Evolutionary conservation across 2,113 vertebrate species (phyloP).

Genomic region (Nycticryphes semicollaris): DNA sequence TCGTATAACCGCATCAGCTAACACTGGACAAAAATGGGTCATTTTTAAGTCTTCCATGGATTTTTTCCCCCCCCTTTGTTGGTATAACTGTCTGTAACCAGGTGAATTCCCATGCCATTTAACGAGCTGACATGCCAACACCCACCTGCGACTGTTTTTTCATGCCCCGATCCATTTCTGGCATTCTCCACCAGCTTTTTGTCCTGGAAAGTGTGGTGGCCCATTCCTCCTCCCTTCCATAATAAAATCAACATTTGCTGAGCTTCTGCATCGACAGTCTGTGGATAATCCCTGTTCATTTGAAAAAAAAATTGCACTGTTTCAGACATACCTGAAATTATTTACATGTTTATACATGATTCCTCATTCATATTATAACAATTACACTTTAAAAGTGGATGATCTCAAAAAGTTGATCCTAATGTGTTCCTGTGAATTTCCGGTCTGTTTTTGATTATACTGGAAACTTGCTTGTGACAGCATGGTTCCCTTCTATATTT

Average conservation of each 20-base stretch:
- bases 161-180: neutral
- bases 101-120: neutral
- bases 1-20: neutral
- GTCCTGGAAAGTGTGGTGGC: neutral
- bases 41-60: neutral
- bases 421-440: neutral
- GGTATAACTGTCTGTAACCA: accelerated
- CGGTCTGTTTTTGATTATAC: neutral
- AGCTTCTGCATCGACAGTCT: neutral
- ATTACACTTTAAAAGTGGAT: neutral
- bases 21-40: neutral
- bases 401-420: neutral
- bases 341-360: neutral
- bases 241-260: neutral
- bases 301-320: neutral
- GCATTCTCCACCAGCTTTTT: neutral
- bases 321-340: neutral
- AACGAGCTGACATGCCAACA: neutral
- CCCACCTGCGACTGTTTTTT: neutral
- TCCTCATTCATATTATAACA: neutral
- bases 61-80: neutral
- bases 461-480: neutral
- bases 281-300: neutral
- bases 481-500: neutral
- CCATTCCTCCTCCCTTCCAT: neutral